These are phyloP conservation scores for Biston stratarius DNA, from an alignment of 2,888 invertebrate genomes.

Conservation along the genomic window DNA sequence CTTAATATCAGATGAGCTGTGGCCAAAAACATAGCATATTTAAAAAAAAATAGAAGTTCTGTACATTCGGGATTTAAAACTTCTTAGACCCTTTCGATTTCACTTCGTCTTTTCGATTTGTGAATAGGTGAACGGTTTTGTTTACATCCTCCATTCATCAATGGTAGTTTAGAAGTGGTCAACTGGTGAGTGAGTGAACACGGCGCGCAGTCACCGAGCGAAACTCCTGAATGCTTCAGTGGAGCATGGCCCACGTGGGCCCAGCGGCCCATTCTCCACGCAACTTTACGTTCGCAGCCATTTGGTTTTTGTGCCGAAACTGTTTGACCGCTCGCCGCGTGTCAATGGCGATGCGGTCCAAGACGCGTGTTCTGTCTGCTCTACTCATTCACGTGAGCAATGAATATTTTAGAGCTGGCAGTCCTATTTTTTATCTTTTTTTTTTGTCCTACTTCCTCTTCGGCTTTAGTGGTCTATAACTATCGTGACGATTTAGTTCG, in stretches of 20 bases:
- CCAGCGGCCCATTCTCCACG: constrained; percentile 46
- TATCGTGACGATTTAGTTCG: too few relatives aligned
- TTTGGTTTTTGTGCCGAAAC: constrained; percentile 25
- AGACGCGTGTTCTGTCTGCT: constrained; percentile 3
- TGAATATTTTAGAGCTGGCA: background rate
- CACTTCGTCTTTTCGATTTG: too few relatives aligned
- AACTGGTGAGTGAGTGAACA: constrained; percentile 27
- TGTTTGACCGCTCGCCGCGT: constrained; percentile 19
- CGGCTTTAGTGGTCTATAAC: too few relatives aligned
- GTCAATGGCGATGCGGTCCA: constrained; percentile 10
- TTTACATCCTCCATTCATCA: constrained; percentile 27
- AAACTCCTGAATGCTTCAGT: constrained; percentile 62
- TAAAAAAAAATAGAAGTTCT: too few relatives aligned
- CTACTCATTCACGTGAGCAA: background rate
- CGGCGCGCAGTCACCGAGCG: constrained; percentile 54
- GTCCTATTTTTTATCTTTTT: too few relatives aligned
- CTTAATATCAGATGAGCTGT: too few relatives aligned
- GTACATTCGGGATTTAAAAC: too few relatives aligned
- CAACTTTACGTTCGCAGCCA: constrained; percentile 14
- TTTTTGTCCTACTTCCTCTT: too few relatives aligned
- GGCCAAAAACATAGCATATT: too few relatives aligned
- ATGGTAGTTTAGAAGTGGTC: constrained; percentile 17
- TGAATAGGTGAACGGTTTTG: background rate
- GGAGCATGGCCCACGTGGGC: constrained; percentile 62
- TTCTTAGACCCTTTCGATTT: too few relatives aligned